Base-by-base conservation (phyloP, 2,797 vertebrate genomes). In the Allobates femoralis region DNA sequence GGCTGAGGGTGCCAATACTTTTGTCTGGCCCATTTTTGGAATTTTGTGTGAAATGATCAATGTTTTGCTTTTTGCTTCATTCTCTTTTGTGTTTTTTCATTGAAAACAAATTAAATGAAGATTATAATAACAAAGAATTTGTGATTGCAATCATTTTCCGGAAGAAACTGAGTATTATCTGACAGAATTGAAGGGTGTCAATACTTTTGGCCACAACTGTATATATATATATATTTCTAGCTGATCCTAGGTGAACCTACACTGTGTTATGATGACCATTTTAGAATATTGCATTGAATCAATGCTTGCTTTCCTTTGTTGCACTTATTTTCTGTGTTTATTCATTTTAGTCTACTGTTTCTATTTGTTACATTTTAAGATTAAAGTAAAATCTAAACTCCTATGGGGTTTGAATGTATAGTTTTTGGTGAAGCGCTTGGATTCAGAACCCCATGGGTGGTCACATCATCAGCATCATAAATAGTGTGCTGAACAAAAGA, bases 391-490 rank as follows among this genome's bases (percentile, higher is more conserved):
- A 30, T 37, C 6, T n/a, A 71, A 41, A 71, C 32, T n/a, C 15
- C 21, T 56, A 34, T 73, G 30, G 10, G 37, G 32, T 34, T 69
- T 41, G 3, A 82, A 26, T 83, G 16, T 28, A 30, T 60, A 30
- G 81, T 23, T 55, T 71, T 34, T 55, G 14, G 46, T 50, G 8
- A 83, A 83, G 34, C 26, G 3, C 69, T 62, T 28, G 66, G 55
- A 60, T 71, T 75, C 62, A 53, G 28, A 73, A 58, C 75, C 86
- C 50, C 55, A 53, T 64, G 86, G 81, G 64, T 79, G 81, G 62
- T 84, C 74, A 62, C 41, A 79, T 79, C 77, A 84, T 84, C 81
- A 79, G 81, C 81, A 86, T 64, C 69, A 60, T 73, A 86, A 86
- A 86, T 67, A 76, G 78, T 76, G 69, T 66, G 37, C 34, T 86